Base-by-base conservation (phyloP, 2,888 invertebrate genomes). In the Scotopteryx bipunctaria region DNA sequence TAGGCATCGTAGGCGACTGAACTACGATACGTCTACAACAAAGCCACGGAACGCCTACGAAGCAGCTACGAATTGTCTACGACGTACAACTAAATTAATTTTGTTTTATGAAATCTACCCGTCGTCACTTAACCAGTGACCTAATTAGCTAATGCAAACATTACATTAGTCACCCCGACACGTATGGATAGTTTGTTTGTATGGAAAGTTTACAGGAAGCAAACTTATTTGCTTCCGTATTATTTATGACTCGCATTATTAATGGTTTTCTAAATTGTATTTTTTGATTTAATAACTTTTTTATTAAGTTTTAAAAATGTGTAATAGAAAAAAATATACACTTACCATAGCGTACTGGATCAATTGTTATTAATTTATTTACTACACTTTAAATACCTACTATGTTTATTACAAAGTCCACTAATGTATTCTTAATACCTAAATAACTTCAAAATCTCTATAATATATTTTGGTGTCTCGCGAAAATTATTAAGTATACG, bases 301-400 rank as follows among this genome's bases (percentile, higher is more conserved):
- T 3, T 6, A 25, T 11, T 27, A 9, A 1, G 5, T 3, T 4
- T 27, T 27, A 9, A 27, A 9, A 9, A 11, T 27, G 3, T 3
- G 5, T 4, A 11, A 3, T 11, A 9, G 4, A 11, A 9, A 27
- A 11, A 25, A 32, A 27, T 27, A 1, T 11, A 45, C 14, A 60
- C 60, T 62, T 59, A 62, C 61, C 61, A 62, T 62, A 42, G 45
- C 50, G 58, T 47, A 36, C 48, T 21, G 9, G 17, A 15, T 42
- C 15, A 42, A 42, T 23, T 44, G 5, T 35, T 37, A 40, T 21
- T 45, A 44, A 38, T 46, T 40, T 49, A 43, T 32, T 9, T 21
- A n/a, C 31, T 50, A 19, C 51, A 42, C 51, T 51, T 38, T 17
- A n/a, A n/a, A n/a, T 31, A 14, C 2, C 6, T 23, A 19, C 16